A percentile compares a stretch with the other conserved stretches of the same genome.
Evolutionary conservation across 2,797 vertebrate species (phyloP).

Genomic region (Sebastes oblongus): DNA sequence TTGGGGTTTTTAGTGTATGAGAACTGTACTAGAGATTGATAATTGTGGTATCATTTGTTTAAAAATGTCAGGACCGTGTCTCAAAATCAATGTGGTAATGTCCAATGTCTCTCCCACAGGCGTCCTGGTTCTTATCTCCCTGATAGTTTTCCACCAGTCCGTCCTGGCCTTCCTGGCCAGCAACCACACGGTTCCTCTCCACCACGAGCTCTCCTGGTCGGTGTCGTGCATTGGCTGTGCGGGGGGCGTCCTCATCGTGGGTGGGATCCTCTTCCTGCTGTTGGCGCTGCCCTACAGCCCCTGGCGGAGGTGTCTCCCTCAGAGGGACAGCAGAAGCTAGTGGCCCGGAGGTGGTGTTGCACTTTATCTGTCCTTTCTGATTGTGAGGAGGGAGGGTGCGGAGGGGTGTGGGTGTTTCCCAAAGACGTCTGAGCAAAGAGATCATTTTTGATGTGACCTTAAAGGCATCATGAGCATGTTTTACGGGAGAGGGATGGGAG

Average conservation of each 20-base stretch:
- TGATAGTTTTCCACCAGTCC: slow-evolving; percentile 87
- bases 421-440: slow-evolving; percentile 30
- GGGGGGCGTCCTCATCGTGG: slow-evolving; percentile 81
- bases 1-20: background rate
- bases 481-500: background rate
- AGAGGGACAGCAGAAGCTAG: slow-evolving; percentile 73
- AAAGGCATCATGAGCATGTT: background rate
- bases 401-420: slow-evolving; percentile 33
- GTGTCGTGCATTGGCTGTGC: slow-evolving; percentile 84
- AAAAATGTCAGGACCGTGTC: background rate
- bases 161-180: slow-evolving; percentile 81
- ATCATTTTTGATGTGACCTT: background rate
- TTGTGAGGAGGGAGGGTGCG: background rate
- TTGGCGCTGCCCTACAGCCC: slow-evolving; percentile 82
- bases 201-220: slow-evolving; percentile 89
- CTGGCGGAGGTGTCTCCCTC: slow-evolving; percentile 80
- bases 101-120: slow-evolving; percentile 66
- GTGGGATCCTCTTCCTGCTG: slow-evolving; percentile 82
- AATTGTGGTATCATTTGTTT: background rate
- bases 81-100: background rate
- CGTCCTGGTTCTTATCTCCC: slow-evolving; percentile 82
- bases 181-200: slow-evolving; percentile 79
- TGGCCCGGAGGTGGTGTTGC: slow-evolving; percentile 29
- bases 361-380: slow-evolving; percentile 21
- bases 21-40: background rate